These are phyloP conservation scores for Trissolcus brochymenae DNA, from an alignment of 2,888 invertebrate genomes.

Conservation along the genomic window DNA sequence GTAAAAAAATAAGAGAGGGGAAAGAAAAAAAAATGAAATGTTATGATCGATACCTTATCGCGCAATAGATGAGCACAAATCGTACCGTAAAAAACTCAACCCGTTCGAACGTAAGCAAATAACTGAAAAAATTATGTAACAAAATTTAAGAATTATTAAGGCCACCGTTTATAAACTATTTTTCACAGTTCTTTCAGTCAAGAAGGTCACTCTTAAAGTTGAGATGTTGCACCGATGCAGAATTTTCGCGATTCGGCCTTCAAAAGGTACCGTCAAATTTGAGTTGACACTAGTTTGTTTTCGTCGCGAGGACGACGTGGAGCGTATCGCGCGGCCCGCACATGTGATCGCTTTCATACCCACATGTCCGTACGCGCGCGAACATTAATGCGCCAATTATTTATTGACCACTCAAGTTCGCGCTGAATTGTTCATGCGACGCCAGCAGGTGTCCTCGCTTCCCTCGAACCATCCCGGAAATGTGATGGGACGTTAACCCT, in stretches of 20 bases:
- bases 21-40: constrained; percentile 7
- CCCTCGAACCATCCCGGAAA: constrained; percentile 38
- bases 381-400: constrained; percentile 45
- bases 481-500: constrained; percentile 35
- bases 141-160: not conserved
- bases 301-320: constrained; percentile 17
- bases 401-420: constrained; percentile 56
- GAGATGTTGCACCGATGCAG: not conserved
- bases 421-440: constrained; percentile 40
- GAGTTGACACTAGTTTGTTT: not conserved
- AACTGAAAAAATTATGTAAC: too few species aligned
- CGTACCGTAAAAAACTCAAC: constrained; percentile 9
- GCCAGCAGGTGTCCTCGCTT: constrained; percentile 32
- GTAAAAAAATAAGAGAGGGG: not conserved
- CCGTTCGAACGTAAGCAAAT: not conserved
- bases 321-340: constrained; percentile 33
- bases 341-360: constrained; percentile 36
- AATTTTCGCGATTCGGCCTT: not conserved
- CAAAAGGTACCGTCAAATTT: not conserved
- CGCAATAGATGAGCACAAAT: constrained; percentile 17
- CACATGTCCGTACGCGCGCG: constrained; percentile 30
- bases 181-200: not conserved
- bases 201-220: not conserved
- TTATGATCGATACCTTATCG: constrained; percentile 22
- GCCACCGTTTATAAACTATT: not conserved